Evolutionary conservation across 2,113 vertebrate species (phyloP), one percentile per base, ranked within the genome.

Genomic region (Neopipo cinnamomea): DNA sequence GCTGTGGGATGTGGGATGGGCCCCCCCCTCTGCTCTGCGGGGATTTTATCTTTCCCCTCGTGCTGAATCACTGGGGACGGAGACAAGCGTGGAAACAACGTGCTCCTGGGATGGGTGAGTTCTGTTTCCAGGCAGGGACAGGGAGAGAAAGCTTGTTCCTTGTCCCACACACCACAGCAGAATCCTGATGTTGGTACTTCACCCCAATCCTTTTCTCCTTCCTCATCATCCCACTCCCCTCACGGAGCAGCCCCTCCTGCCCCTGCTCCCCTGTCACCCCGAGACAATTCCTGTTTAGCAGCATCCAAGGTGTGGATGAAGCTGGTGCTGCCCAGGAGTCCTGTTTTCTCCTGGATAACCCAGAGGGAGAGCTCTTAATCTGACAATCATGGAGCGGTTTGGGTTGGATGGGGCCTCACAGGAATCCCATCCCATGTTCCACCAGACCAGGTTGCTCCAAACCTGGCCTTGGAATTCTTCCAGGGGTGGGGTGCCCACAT

Each of bases 121-220:
- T 61, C 55, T 6, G 17, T 27, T 50, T 73, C 16, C 2, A 3
- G 42, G 56, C 56, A 37, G 37, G 28, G 33, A 14, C 30, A 50
- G 20, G 17, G 6, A 41, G 35, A 28, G 5, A 1, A 72, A 30
- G 2, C 53, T 47, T 4, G 9, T 27, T 70, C 21, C 30, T 35
- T 7, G 28, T 6, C 17, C 49, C 28, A 5, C 0, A 0, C 9
- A 2, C 11, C 35, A 1, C 0, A 3, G 39, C 50, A 20, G 41
- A 42, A n/a, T 28, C 59, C 15, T 47, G 42, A 16, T 58, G 46
- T 37, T 11, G 6, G 53, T n/a, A 35, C 39, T 77, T n/a, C 37
- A 67, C 18, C 59, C 47, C 3, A 1, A 61, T 6, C 22, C 17
- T 13, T 5, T 37, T 42, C 21, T 53, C 22, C 28, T 37, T 65